These are phyloP conservation scores for Anagrus nilaparvatae DNA, from an alignment of 1,140 invertebrate genomes.

Conservation along the genomic window DNA sequence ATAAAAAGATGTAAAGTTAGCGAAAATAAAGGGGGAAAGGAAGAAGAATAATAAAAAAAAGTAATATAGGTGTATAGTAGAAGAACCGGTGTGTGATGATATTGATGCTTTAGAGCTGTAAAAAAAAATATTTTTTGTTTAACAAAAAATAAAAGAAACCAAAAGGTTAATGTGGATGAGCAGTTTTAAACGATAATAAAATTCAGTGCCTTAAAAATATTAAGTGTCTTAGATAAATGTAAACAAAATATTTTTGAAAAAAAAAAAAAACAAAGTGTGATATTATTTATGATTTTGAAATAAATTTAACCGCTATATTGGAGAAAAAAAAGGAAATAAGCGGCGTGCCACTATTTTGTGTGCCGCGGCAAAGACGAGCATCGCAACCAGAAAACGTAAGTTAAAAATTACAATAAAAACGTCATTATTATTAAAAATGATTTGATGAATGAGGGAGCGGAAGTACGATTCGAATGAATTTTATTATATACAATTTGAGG, in stretches of 20 bases:
- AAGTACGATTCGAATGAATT: too few species aligned
- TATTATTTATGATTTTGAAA: too few species aligned
- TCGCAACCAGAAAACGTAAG: conserved; percentile 39
- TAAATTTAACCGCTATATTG: conserved; percentile 43
- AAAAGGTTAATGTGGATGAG: not conserved
- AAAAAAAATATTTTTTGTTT: conserved; percentile 4
- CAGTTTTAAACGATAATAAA: not conserved
- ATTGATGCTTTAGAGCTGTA: conserved; percentile 3
- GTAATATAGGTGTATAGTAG: not conserved
- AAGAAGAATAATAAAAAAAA: not conserved
- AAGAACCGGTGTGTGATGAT: conserved; percentile 9
- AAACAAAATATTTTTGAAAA: not conserved
- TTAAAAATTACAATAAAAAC: too few species aligned
- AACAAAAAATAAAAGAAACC: not conserved
- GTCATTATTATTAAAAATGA: too few species aligned
- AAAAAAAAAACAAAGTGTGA: not conserved
- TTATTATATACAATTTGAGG: too few species aligned
- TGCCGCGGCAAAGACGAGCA: conserved; percentile 40
- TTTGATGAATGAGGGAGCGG: too few species aligned
- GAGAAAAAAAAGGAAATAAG: conserved; percentile 42
- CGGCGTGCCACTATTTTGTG: conserved; percentile 42
- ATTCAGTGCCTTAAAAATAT: not conserved
- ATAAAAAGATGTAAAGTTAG: too few species aligned
- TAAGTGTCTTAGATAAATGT: not conserved
- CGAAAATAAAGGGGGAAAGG: too few species aligned